A percentile compares a stretch with the other conserved stretches of the same genome.
These are phyloP conservation scores for Drosophila bocki DNA, from an alignment of 1,140 invertebrate species.

Conservation along the genomic window DNA sequence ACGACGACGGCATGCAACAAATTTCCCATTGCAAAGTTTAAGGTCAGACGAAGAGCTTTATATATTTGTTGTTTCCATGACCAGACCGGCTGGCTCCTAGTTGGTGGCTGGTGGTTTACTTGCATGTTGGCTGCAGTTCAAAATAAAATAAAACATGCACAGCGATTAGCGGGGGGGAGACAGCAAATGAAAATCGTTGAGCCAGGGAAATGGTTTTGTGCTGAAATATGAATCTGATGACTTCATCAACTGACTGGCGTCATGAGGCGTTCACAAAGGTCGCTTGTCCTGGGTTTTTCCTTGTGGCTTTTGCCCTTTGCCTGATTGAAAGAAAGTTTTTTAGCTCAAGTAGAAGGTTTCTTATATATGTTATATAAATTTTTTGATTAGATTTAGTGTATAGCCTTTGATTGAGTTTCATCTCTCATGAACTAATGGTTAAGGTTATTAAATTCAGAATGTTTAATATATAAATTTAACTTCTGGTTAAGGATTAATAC, in stretches of 20 bases:
- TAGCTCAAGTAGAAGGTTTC: not conserved
- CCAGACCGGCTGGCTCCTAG: constrained; percentile 17
- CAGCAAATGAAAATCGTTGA: constrained; percentile 28
- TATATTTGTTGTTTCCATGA: constrained; percentile 24
- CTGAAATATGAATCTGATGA: constrained; percentile 51
- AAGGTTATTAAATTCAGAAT: not conserved
- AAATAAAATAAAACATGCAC: constrained; percentile 1
- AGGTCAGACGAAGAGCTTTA: constrained; percentile 40
- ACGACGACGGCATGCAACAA: constrained; percentile 13
- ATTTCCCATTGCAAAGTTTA: constrained; percentile 54
- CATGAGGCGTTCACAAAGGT: constrained; percentile 39
- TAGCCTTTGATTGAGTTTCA: not conserved
- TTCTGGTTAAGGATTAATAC: constrained; percentile 7
- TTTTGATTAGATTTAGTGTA: not conserved
- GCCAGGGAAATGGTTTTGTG: constrained; percentile 27
- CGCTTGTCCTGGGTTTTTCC: constrained; percentile 14
- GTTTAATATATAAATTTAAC: not conserved
- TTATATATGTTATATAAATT: not conserved
- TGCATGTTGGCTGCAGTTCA: constrained; percentile 43
- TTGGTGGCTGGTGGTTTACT: not conserved
- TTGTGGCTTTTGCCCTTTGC: constrained; percentile 24
- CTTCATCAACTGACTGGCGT: constrained; percentile 60
- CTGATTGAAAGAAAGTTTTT: not conserved
- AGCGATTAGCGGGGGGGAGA: constrained; percentile 10
- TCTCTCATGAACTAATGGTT: not conserved